A percentile compares a stretch with the other conserved stretches of the same genome.
These are phyloP conservation scores for Caenorhabditis japonica DNA, from an alignment of 2,888 invertebrate species.

Conservation along the genomic window DNA sequence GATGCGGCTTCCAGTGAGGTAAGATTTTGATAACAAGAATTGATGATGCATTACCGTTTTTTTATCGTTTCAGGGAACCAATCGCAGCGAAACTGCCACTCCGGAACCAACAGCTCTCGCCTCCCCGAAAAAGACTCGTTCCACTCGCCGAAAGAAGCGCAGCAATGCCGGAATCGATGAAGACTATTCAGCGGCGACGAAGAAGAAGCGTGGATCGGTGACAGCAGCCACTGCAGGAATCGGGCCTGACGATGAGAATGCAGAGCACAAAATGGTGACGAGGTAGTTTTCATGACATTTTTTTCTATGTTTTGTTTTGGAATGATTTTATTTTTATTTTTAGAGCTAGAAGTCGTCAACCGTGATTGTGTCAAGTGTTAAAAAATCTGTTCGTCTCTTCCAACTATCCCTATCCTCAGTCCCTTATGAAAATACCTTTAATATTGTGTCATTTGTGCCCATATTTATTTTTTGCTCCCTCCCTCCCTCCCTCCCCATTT, in stretches of 20 bases:
- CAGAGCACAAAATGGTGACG: slow-evolving; percentile 52
- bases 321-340: slow-evolving; percentile 42
- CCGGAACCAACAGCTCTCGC: slow-evolving; percentile 40
- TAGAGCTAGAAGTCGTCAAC: slow-evolving; percentile 54
- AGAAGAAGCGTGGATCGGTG: slow-evolving; percentile 31
- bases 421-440: too few relatives aligned
- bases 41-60: neutral
- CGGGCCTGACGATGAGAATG: slow-evolving; percentile 28
- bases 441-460: slow-evolving; percentile 32
- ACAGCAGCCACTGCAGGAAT: slow-evolving; percentile 21
- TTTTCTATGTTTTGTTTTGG: slow-evolving; percentile 13
- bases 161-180: slow-evolving; percentile 14
- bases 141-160: slow-evolving; percentile 35
- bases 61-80: slow-evolving; percentile 29
- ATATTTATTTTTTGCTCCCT: too few relatives aligned
- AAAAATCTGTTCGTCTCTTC: slow-evolving; percentile 31
- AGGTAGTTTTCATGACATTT: slow-evolving; percentile 21
- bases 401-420: slow-evolving; percentile 11
- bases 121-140: slow-evolving; percentile 27
- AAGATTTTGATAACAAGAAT: slow-evolving; percentile 1
- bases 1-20: slow-evolving; percentile 54
- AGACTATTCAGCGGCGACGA: slow-evolving; percentile 14
- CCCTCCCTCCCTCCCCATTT: slow-evolving; percentile 4
- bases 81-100: slow-evolving; percentile 43
- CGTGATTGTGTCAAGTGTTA: slow-evolving; percentile 40